Evolutionary conservation across 2,113 vertebrate species (phyloP), one percentile per base, ranked within the genome.

Genomic region (Caloenas nicobarica): DNA sequence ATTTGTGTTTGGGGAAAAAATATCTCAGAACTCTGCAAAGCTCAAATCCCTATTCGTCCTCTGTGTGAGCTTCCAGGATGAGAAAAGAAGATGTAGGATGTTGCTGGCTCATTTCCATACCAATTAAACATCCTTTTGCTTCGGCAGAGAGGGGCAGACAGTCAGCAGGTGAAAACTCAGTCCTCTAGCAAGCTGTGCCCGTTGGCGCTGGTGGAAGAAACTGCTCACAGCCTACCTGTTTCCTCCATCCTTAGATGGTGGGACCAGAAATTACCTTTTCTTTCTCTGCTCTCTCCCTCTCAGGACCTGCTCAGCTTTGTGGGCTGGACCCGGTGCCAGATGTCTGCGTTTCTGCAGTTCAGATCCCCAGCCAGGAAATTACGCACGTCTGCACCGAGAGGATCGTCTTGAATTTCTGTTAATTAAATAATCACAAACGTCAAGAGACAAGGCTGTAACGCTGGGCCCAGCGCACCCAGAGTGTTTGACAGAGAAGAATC

Each of bases 321-420:
- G 72, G 44, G 40, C 34, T 73, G 70, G 82, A 54, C 13, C 36
- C 4, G 3, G 31, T 89, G 82, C 64, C 80, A 86, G 72, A 42
- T 62, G 58, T 80, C 48, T 83, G 36, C 40, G 44, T 44, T 86
- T 83, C 60, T 83, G 60, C 40, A 17, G 16, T 11, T 64, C 78
- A 72, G 44, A 81, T 89, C 38, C 84, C 53, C 50, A 61, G 22
- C 26, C 26, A 81, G 70, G 23, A 74, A 61, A 73, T 68, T 15
- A 82, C 18, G 2, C 58, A 28, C 0, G 0, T 40, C 82, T 72
- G 54, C 60, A 50, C 46, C 0, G 0, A 61, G 62, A 61, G 16
- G 36, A 79, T 71, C 8, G 1, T 44, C 79, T 33, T 7, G 12
- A 65, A 42, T 29, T 61, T 61, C 72, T 54, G 13, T 21, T 90